Evolutionary conservation across 2,888 invertebrate genomes (phyloP), one percentile per base, ranked within the genome.

Genomic region (Euspilapteryx auroguttella): DNA sequence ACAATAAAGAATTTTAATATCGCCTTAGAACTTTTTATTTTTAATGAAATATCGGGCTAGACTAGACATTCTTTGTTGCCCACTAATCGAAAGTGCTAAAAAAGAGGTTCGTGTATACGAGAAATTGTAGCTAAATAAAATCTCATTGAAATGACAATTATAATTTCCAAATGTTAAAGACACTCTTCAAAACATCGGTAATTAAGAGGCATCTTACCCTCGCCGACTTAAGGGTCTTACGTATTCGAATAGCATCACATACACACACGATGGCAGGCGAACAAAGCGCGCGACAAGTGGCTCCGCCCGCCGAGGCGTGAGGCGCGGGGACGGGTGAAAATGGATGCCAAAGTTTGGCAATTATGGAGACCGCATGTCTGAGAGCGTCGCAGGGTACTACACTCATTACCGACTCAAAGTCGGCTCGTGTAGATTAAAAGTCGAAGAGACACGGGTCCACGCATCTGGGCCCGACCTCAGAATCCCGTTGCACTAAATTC

Each of bases 341-440:
- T 29, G 29, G 29, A 29, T 29, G 25, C 23, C 59, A 58, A 75
- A 75, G 69, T 75, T 75, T 71, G 71, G 69, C 69, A 75, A 75
- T 75, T 75, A 75, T 56, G 68, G 61, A 62, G 66, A 69, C 73
- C 73, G 66, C 73, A 71, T 68, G 73, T 71, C 69, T 66, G 59
- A 58, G 61, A 66, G 66, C 65, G 61, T 55, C 58, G 68, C n/a
- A n/a, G n/a, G n/a, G n/a, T n/a, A n/a, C 66, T 61, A 65, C 66
- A 63, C 69, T 71, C 66, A 71, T 71, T 71, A 71, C 66, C 51
- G 51, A 49, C 57, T 55, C 51, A 58, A 71, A 63, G 62, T 61
- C 58, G 47, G 59, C 61, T 65, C 57, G 61, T 56, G 62, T 65
- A 61, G 64, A 68, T 66, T 69, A 68, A 69, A 69, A 69, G 61